Conservation (phyloP, 2,888 invertebrate species). For the Lasioglossum zephyrum region DNA sequence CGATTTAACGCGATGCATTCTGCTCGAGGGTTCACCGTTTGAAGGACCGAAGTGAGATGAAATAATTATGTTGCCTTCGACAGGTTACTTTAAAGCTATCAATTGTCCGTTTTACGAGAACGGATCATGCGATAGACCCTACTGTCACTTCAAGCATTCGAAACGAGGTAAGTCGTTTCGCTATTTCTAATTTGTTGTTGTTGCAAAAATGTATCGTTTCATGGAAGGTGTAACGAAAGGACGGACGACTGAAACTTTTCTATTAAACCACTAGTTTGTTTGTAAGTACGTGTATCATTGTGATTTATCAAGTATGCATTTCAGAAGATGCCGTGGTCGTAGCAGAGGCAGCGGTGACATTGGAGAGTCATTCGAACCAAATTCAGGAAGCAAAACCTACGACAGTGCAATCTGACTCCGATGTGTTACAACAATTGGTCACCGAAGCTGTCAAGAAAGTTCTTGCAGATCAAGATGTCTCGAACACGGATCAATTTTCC, state of each 20-base stretch:
- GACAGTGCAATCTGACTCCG: conserved; percentile 85
- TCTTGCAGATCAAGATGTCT: conserved; percentile 85
- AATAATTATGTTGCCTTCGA: conserved; percentile 93
- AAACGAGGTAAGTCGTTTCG: conserved; percentile 87
- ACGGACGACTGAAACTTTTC: not conserved
- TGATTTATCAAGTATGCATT: conserved; percentile 3
- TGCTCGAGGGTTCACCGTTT: conserved; percentile 46
- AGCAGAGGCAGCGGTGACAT: conserved; percentile 59
- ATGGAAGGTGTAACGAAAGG: not conserved
- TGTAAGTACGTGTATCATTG: not conserved
- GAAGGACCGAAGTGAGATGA: conserved; percentile 68
- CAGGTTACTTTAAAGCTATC: conserved; percentile 94
- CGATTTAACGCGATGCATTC: conserved; percentile 17
- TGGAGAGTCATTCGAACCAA: conserved; percentile 68
- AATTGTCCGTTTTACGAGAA: conserved; percentile 94
- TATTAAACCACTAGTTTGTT: not conserved
- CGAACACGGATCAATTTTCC: conserved; percentile 84
- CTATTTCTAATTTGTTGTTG: not conserved
- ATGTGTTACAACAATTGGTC: conserved; percentile 86
- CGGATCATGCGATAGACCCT: conserved; percentile 93
- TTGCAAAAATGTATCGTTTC: not conserved
- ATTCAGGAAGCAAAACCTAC: conserved; percentile 67
- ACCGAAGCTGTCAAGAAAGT: conserved; percentile 88
- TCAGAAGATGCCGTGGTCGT: conserved; percentile 74
- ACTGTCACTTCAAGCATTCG: conserved; percentile 96